Percentiles rank a stretch among this genome's conserved stretches.
These are phyloP conservation scores for Halesus radiatus DNA, from an alignment of 1,140 invertebrate species.

Conservation along the genomic window DNA sequence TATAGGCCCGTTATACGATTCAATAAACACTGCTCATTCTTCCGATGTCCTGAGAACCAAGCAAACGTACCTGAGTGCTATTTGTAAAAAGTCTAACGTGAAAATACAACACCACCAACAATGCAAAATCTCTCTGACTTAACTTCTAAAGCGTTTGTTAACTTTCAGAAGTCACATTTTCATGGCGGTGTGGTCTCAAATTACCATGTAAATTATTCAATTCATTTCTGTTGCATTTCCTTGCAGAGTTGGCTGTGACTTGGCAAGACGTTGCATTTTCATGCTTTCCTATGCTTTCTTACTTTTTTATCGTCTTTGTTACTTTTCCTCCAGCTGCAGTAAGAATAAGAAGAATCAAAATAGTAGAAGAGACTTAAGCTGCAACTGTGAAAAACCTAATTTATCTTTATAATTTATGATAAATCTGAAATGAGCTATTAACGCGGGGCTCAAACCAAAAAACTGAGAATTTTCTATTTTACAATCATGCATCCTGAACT, in stretches of 20 bases:
- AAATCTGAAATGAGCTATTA: slow-evolving; percentile 45
- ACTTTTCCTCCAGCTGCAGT: slow-evolving; percentile 42
- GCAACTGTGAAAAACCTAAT: slow-evolving; percentile 52
- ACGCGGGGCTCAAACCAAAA: not conserved
- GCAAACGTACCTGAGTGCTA: no score
- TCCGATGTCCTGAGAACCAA: no score
- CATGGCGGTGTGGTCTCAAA: slow-evolving; percentile 31
- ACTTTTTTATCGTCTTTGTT: slow-evolving; percentile 46
- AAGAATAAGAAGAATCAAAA: slow-evolving; percentile 10
- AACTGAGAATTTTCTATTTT: not conserved
- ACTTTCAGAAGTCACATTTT: slow-evolving; percentile 37
- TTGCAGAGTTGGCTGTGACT: slow-evolving; percentile 25
- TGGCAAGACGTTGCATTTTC: slow-evolving; percentile 8
- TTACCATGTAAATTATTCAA: slow-evolving; percentile 54
- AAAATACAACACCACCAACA: no score
- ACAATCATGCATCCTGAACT: not conserved
- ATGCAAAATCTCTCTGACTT: not conserved
- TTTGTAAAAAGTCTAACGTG: no score
- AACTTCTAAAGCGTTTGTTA: slow-evolving; percentile 19
- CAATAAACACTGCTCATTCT: no score
- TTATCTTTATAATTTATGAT: slow-evolving; percentile 52
- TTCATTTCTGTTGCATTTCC: slow-evolving; percentile 51
- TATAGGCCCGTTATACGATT: no score
- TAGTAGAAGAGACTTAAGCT: not conserved
- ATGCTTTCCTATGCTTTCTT: no score